Conservation (phyloP, 2,113 vertebrate species). For the Psittacara wagleri region DNA sequence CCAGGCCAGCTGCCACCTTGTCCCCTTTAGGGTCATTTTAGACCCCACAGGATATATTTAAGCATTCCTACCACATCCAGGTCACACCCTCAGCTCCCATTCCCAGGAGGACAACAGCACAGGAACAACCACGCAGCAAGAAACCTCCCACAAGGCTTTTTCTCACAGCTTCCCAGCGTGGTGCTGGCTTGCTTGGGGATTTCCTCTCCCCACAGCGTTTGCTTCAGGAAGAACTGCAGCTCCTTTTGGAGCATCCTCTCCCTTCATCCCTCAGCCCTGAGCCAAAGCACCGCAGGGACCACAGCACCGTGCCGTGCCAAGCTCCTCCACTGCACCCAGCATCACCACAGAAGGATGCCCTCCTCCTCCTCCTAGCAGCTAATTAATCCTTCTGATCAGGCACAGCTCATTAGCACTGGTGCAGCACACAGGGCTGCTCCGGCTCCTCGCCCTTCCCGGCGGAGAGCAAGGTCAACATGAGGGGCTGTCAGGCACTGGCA, state of each 20-base stretch:
- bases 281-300: fast-evolving
- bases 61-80: background rate
- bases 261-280: background rate
- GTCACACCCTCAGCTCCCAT: background rate
- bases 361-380: conserved; percentile 1
- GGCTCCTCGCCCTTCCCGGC: background rate
- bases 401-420: conserved; percentile 48
- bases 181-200: background rate
- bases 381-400: conserved; percentile 62
- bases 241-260: background rate
- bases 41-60: background rate
- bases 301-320: background rate
- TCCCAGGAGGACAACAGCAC: background rate
- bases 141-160: background rate
- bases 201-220: background rate
- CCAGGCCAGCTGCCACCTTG: background rate
- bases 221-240: background rate
- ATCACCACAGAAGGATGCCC: background rate
- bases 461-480: background rate
- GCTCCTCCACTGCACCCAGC: background rate
- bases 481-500: background rate
- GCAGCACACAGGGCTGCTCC: background rate
- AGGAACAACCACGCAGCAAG: background rate
- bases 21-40: background rate
- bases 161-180: fast-evolving